A percentile compares a stretch with the other conserved stretches of the same genome.
Evolutionary conservation across 2,888 invertebrate species (phyloP).

Genomic region (Lasioglossum figueresi): DNA sequence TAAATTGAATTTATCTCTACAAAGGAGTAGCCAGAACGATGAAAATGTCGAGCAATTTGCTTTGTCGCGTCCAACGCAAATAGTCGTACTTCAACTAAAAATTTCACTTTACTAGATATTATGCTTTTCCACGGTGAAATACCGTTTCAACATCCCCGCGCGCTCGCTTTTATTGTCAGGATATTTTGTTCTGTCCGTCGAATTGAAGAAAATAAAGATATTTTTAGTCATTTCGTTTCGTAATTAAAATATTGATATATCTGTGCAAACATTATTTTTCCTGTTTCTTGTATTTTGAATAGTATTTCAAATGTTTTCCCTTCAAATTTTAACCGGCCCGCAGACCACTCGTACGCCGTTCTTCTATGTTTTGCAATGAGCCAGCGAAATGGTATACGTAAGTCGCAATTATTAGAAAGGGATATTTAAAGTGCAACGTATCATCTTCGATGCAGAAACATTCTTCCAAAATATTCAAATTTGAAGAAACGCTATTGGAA

Average conservation of each 20-base stretch:
- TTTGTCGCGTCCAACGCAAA: constrained; percentile 2
- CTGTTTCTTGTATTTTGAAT: background rate
- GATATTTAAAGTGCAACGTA: background rate
- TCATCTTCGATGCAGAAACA: background rate
- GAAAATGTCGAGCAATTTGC: constrained; percentile 1
- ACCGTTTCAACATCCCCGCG: background rate
- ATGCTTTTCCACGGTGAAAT: background rate
- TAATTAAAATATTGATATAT: background rate
- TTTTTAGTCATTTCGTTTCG: background rate
- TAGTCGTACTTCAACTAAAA: background rate
- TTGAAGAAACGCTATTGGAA: too few relatives aligned
- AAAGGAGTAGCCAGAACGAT: background rate
- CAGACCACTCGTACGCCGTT: background rate
- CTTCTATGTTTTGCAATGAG: background rate
- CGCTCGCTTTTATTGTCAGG: background rate
- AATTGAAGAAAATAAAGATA: background rate
- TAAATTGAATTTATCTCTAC: background rate
- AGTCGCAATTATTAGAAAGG: background rate
- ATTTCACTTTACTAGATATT: background rate
- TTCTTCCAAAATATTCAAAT: background rate
- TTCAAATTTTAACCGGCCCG: background rate
- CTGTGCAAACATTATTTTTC: background rate
- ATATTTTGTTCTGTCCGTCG: background rate
- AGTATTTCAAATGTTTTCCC: background rate
- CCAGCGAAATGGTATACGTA: background rate